Evolutionary conservation across 2,113 vertebrate genomes (phyloP), one percentile per base, ranked within the genome.

Genomic region (Myrmophylax atrothorax): DNA sequence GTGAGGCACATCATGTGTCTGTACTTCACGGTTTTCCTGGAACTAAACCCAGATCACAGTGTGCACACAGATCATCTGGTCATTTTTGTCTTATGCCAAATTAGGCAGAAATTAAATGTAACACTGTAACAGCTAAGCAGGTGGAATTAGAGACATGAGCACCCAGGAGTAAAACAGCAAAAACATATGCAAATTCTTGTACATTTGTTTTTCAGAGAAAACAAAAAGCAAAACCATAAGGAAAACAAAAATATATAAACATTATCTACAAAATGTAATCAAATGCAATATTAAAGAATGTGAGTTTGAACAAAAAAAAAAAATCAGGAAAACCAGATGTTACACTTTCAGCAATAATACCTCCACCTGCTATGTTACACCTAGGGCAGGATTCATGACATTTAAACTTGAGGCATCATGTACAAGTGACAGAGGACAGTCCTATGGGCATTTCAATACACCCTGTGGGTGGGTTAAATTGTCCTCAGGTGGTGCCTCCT

Each of bases 21-120:
- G 14, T 56, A 38, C 77, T 82, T 64, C 83, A 60, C 53, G 0
- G 0, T 75, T 82, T 91, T 93, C 70, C 87, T 93, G 91, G 87
- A 93, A 93, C 53, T 69, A 60, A 84, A 94, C 62, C 35, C 66
- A 89, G 81, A 76, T 33, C 37, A 3, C 44, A 31, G 40, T 17
- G 40, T 85, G 69, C 81, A 73, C 53, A 84, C 18, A 83, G 35
- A 95, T 97, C 69, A 83, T 38, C 74, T 84, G 74, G 78, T 60
- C 81, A 85, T 88, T 79, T 66, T 66, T 74, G 89, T 69, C 78
- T 19, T 40, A 66, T 42, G 84, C 62, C 62, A 94, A 80, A 97
- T 95, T 58, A 91, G 59, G n/a, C 90, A 93, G 74, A 92, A 80
- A 96, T 85, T 76, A 91, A 93, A 85, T 38, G 25, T 60, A 92